These are phyloP conservation scores for Ophonus ardosiacus DNA, from an alignment of 2,888 invertebrate genomes.

Conservation along the genomic window DNA sequence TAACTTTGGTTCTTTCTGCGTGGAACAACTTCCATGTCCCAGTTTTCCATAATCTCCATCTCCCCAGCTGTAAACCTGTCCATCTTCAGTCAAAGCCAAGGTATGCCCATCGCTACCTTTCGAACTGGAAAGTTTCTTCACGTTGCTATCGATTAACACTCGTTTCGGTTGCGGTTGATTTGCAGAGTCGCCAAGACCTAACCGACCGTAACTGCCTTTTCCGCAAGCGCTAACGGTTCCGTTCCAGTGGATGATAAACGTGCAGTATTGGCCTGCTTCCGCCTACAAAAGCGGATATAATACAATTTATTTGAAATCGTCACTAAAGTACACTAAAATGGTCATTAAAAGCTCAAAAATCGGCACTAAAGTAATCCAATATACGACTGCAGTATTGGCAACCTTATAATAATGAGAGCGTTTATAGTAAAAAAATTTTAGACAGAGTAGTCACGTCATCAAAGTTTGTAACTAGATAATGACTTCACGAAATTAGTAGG, in stretches of 20 bases:
- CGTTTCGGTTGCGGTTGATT: slow-evolving; percentile 79
- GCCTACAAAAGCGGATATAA: slow-evolving; percentile 72
- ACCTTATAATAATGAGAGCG: too few relatives aligned
- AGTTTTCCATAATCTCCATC: slow-evolving; percentile 80
- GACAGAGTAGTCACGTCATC: too few relatives aligned
- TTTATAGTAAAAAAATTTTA: too few relatives aligned
- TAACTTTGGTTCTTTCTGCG: slow-evolving; percentile 78
- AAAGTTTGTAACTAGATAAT: too few relatives aligned
- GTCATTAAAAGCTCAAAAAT: too few relatives aligned
- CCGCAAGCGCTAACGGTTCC: slow-evolving; percentile 81
- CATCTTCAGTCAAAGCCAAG: slow-evolving; percentile 77
- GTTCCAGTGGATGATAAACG: slow-evolving; percentile 79
- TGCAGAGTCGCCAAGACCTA: slow-evolving; percentile 81
- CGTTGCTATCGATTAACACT: slow-evolving; percentile 77
- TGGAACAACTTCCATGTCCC: slow-evolving; percentile 78
- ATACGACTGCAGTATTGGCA: too few relatives aligned
- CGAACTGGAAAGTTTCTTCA: slow-evolving; percentile 78
- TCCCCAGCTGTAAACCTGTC: slow-evolving; percentile 79
- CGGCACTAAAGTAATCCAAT: too few relatives aligned
- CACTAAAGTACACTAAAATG: too few relatives aligned
- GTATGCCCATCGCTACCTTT: slow-evolving; percentile 81
- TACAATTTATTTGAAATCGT: too few relatives aligned
- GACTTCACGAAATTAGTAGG: too few relatives aligned
- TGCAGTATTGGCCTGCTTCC: slow-evolving; percentile 83
- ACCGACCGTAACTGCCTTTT: slow-evolving; percentile 81